These are phyloP conservation scores for Lithobates sylvaticus DNA, from an alignment of 2,797 vertebrate genomes.

Conservation along the genomic window DNA sequence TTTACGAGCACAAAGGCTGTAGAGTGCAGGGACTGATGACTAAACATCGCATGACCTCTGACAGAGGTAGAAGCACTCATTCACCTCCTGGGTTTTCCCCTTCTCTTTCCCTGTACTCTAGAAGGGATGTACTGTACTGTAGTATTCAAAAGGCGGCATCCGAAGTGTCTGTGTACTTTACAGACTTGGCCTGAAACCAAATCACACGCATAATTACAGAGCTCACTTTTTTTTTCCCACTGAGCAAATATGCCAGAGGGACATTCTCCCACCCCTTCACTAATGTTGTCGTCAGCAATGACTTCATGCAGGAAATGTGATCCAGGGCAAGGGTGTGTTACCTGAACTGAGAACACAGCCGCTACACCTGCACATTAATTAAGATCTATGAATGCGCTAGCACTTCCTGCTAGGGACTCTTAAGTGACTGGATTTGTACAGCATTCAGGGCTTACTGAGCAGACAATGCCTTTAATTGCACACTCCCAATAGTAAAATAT, in stretches of 20 bases:
- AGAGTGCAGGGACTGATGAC: constrained; percentile 41
- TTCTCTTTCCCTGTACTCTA: constrained; percentile 39
- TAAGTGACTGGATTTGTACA: background rate
- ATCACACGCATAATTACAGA: constrained; percentile 56
- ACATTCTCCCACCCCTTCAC: constrained; percentile 53
- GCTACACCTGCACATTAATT: constrained; percentile 58
- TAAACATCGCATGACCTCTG: constrained; percentile 58
- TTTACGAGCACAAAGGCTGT: constrained; percentile 13
- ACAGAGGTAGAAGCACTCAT: constrained; percentile 43
- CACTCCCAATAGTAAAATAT: background rate
- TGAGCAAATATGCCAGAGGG: constrained; percentile 50
- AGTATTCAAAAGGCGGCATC: constrained; percentile 45
- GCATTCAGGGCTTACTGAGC: background rate
- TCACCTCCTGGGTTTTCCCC: constrained; percentile 62
- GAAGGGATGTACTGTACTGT: constrained; percentile 48
- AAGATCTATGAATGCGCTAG: background rate
- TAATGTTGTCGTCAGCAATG: constrained; percentile 57
- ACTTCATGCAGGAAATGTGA: constrained; percentile 61
- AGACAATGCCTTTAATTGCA: background rate
- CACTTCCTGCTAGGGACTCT: constrained; percentile 31
- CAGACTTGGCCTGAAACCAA: constrained; percentile 54
- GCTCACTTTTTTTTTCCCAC: constrained; percentile 47
- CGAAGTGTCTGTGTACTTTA: constrained; percentile 48
- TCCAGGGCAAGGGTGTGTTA: constrained; percentile 55
- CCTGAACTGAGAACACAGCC: constrained; percentile 33